These are phyloP conservation scores for Microcaecilia unicolor DNA, from an alignment of 2,797 vertebrate genomes.

Conservation along the genomic window DNA sequence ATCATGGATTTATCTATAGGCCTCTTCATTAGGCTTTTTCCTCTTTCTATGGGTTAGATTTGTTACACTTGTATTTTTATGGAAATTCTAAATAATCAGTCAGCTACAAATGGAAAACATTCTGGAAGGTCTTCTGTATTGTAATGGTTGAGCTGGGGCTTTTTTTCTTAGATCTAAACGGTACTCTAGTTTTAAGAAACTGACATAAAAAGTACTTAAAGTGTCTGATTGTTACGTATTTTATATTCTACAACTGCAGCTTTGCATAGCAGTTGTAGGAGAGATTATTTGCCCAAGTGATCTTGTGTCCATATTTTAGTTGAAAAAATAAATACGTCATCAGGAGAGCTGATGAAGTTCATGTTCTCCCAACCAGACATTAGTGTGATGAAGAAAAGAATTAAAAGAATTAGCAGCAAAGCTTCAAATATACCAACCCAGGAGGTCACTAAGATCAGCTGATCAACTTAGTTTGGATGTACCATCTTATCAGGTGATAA, in stretches of 20 bases:
- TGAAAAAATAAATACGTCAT: conserved; percentile 34
- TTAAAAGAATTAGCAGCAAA: too few relatives aligned
- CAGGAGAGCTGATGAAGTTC: conserved; percentile 30
- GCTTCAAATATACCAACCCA: too few relatives aligned
- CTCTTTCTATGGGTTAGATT: conserved; percentile 33
- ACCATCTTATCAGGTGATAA: too few relatives aligned
- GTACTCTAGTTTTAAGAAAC: too few relatives aligned
- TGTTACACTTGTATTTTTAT: conserved; percentile 23
- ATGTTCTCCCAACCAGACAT: conserved; percentile 7
- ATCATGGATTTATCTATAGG: conserved; percentile 52
- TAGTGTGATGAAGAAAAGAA: conserved; percentile 17
- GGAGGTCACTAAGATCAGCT: too few relatives aligned
- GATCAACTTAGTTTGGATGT: too few relatives aligned
- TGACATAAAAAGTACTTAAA: conserved; percentile 32
- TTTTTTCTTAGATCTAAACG: too few relatives aligned
- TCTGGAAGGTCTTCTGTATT: conserved; percentile 27
- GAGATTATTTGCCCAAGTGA: conserved; percentile 37
- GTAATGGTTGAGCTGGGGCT: conserved; percentile 35
- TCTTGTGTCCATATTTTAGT: conserved; percentile 27
- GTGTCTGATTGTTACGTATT: conserved; percentile 32
- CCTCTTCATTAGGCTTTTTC: conserved; percentile 46
- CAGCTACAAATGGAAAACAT: conserved; percentile 34
- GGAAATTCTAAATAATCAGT: conserved; percentile 42
- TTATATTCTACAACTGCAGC: too few relatives aligned
- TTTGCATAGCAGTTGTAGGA: conserved; percentile 39